Percentiles rank a stretch among this genome's conserved stretches.
phyloP scores from a whole-genome alignment of 2,888 invertebrate genomes.

The Tinea pellionella region DNA sequence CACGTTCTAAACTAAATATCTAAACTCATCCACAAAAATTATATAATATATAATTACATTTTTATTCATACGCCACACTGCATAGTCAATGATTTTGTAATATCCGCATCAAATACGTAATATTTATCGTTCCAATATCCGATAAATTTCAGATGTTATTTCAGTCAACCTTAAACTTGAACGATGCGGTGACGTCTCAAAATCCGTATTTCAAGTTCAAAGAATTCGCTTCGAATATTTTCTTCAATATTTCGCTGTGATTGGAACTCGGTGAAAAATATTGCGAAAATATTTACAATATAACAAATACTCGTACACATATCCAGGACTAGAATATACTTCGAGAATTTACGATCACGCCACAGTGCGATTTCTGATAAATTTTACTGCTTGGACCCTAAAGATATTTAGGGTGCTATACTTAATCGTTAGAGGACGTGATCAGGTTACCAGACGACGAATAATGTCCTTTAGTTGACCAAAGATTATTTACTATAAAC shows the following conservation, averaged over 20 bases:
- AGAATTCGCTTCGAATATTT: neutral
- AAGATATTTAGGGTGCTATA: neutral
- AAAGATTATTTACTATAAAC: neutral
- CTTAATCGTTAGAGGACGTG: neutral
- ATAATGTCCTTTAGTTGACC: neutral
- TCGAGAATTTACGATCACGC: neutral
- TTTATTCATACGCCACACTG: no score
- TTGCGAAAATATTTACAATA: no score
- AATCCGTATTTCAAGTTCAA: neutral
- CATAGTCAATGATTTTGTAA: no score
- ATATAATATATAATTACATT: no score
- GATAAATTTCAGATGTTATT: neutral
- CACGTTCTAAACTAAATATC: no score
- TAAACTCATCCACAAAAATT: no score
- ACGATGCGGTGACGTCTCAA: neutral
- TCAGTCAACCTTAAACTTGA: neutral
- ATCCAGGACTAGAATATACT: neutral
- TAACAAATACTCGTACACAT: no score
- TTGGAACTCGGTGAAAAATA: neutral
- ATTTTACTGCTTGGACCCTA: neutral
- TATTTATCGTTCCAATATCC: neutral
- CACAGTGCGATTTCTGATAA: neutral
- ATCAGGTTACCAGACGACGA: neutral
- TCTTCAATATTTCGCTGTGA: neutral
- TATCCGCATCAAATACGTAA: neutral